Base-by-base conservation (phyloP, 2,113 vertebrate genomes). In the Psophia crepitans region DNA sequence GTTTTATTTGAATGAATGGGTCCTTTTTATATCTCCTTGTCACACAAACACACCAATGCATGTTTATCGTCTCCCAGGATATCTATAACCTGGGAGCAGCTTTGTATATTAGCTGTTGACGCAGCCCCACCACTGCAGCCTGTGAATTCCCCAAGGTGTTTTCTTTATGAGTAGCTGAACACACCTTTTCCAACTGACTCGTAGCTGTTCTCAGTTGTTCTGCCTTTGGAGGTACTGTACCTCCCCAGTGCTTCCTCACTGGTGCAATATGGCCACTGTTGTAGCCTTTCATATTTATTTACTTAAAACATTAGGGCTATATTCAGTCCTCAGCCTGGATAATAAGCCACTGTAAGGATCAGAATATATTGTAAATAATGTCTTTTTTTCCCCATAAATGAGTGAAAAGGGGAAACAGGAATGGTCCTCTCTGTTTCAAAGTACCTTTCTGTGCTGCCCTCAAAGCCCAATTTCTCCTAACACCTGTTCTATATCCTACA, bases 11-110 rank as follows among this genome's bases (percentile, higher is more conserved):
- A 58, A 54, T 39, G 2, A 69, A 39, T 44, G 28, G 2, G 12
- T 73, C 26, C n/a, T 76, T 92, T 77, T 77, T n/a, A 3, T 43
- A 57, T 70, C 2, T 78, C 22, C 60, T 68, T 76, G 79, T 61
- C 66, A 30, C 11, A 7, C 11, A 54, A 5, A 21, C 8, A 2
- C 5, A 6, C 18, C 2, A 2, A 7, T 26, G 8, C 20, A 23
- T 5, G 2, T 66, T 86, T 83, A 54, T n/a, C 8, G 28, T 73
- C 33, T 85, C 41, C 15, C 41, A 57, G 16, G 32, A 37, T 53
- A 24, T 28, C 24, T 74, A 1, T 27, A 49, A 39, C 14, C 17
- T 48, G 2, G 24, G 32, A 73, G 32, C 9, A 61, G 22, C 44
- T 87, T 71, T 75, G 57, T 39, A 3, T 81, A 41, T 73, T 64